Base-by-base conservation (phyloP, 2,888 invertebrate genomes). In the Meta bourneti region DNA sequence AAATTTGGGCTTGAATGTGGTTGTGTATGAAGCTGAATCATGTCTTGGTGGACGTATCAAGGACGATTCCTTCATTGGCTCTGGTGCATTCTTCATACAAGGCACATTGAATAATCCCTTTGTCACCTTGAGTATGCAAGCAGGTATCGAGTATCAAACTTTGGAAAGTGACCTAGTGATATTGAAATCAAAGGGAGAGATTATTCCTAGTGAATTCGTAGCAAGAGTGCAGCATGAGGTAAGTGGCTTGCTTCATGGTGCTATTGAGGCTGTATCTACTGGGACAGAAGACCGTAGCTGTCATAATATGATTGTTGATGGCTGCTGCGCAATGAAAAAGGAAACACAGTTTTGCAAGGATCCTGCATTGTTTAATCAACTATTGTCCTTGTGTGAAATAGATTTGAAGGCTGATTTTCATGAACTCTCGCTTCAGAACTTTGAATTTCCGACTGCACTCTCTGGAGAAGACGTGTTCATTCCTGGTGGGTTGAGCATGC, bases 71-170 rank as follows among this genome's bases (percentile, higher is more conserved):
- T 69, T 92, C 13, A 74, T 95, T 6, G 95, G 95, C 6, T 94
- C 94, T 89, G 95, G 95, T 2, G 95, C 95, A 5, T 95, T 95
- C 93, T 94, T 95, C 7, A 93, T 96, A 51, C 95, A 95, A n/a
- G 95, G 96, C 6, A 94, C 95, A 85, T 93, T 94, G 79, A 96
- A 96, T 94, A 96, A 95, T 93, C 96, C 96, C 2, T 94, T 96
- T 69, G 94, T 95, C 11, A 92, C 95, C 1, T 94, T 96, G 91
- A 95, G 95, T 93, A 94, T 95, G 91, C 96, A 96, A 95, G 95
- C 84, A 16, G 82, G 78, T 49, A 52, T 71, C 16, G 51, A 87
- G 11, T 82, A 54, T 54, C 87, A 87, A 20, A 72, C 19, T n/a
- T 61, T 87, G 20, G 81, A 91, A 6, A 52, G 81, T 6, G 48